Evolutionary conservation across 2,888 invertebrate species (phyloP).

Genomic region (Cosmorhoe ocellata): DNA sequence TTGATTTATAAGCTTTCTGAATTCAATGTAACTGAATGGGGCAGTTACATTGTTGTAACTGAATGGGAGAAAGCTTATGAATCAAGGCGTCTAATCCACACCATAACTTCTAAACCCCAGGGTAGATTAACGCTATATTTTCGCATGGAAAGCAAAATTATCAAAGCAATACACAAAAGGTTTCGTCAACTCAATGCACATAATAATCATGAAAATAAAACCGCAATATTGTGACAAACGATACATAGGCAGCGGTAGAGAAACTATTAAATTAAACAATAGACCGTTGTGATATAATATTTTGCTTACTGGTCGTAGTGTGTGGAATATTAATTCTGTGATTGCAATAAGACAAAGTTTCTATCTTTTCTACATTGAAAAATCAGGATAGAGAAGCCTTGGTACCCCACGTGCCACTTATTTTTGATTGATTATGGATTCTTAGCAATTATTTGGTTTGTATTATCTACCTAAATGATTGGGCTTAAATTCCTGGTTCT

Average conservation of each 20-base stretch:
- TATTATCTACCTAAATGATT: too few relatives aligned
- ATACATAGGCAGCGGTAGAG: constrained; percentile 6
- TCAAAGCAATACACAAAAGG: constrained; percentile 46
- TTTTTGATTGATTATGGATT: not conserved
- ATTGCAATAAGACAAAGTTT: constrained; percentile 43
- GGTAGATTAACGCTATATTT: constrained; percentile 29
- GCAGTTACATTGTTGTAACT: too few relatives aligned
- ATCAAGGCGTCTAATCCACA: constrained; percentile 30
- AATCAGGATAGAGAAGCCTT: constrained; percentile 27
- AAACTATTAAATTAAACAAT: not conserved
- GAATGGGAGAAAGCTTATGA: too few relatives aligned
- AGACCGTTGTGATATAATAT: too few relatives aligned
- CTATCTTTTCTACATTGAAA: constrained; percentile 28
- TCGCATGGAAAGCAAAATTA: constrained; percentile 38
- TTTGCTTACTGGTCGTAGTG: too few relatives aligned
- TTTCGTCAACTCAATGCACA: constrained; percentile 46
- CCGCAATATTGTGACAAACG: constrained; percentile 39
- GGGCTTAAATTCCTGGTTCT: too few relatives aligned
- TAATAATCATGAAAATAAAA: constrained; percentile 50
- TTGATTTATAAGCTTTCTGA: constrained; percentile 18
- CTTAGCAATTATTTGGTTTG: too few relatives aligned
- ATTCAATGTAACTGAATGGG: constrained; percentile 33
- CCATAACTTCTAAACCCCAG: constrained; percentile 29
- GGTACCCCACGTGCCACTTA: constrained; percentile 8
- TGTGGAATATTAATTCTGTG: constrained; percentile 2